Evolutionary conservation across 2,113 vertebrate species (phyloP).

Genomic region (Tachysurus vachellii): DNA sequence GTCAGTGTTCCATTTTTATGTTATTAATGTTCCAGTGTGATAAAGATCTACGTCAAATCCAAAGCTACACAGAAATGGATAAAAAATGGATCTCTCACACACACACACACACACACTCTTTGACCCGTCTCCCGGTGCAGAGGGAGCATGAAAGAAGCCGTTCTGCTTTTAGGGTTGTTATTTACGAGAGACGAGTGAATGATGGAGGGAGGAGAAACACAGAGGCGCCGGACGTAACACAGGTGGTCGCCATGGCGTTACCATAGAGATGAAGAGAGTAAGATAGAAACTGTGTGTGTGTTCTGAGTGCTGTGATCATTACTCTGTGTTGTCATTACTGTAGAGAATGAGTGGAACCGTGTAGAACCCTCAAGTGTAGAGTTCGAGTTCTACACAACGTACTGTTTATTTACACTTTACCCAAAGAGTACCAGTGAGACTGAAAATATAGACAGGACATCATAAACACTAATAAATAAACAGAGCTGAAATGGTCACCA

Average conservation of each 20-base stretch:
- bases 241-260: conserved; percentile 72
- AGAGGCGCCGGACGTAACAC: conserved; percentile 75
- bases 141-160: neutral
- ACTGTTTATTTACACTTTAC: neutral
- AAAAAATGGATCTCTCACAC: too few species aligned
- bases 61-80: neutral
- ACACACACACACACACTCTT: neutral
- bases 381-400: neutral
- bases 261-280: conserved; percentile 70
- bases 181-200: conserved; percentile 74
- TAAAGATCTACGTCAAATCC: too few species aligned
- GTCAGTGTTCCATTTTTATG: neutral
- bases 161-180: conserved; percentile 63
- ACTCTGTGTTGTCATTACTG: conserved; percentile 32
- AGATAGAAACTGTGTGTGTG: conserved; percentile 25
- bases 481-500: neutral
- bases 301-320: conserved; percentile 28
- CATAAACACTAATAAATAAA: neutral
- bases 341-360: neutral
- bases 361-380: neutral
- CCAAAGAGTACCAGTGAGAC: neutral
- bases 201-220: conserved; percentile 65
- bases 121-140: neutral
- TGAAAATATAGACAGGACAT: neutral
- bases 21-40: neutral